Conservation (phyloP, 1,140 invertebrate genomes). For the Agrilus planipennis region DNA sequence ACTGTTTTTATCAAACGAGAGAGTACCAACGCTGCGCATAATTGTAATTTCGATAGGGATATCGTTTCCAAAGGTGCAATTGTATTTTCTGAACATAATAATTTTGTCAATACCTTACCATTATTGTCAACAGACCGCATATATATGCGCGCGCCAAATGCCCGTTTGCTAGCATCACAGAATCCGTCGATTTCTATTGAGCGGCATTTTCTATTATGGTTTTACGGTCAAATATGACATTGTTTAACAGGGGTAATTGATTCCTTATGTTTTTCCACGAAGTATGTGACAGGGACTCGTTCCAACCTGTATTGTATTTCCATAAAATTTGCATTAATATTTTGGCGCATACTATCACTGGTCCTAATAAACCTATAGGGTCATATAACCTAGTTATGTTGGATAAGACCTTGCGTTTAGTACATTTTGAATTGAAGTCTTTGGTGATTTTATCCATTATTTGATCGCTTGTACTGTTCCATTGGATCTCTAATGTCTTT, state of each 20-base stretch:
- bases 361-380: background rate
- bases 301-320: background rate
- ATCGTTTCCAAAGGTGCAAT: constrained; percentile 30
- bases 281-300: background rate
- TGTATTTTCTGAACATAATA: constrained; percentile 30
- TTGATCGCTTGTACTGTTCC: no score
- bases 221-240: no score
- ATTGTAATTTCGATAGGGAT: constrained; percentile 14
- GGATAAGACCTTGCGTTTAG: background rate
- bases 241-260: no score
- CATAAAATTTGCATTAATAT: background rate
- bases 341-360: background rate
- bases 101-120: constrained; percentile 9
- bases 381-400: background rate
- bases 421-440: no score
- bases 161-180: constrained; percentile 21
- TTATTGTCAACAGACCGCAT: constrained; percentile 13
- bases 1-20: constrained; percentile 6
- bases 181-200: constrained; percentile 27
- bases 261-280: no score
- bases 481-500: no score
- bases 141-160: constrained; percentile 27
- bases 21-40: constrained; percentile 14
- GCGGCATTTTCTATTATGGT: no score
- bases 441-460: no score